Percentiles rank a stretch among this genome's conserved stretches.
These are phyloP conservation scores for Rhorus exstirpatorius DNA, from an alignment of 2,888 invertebrate genomes.

Conservation along the genomic window DNA sequence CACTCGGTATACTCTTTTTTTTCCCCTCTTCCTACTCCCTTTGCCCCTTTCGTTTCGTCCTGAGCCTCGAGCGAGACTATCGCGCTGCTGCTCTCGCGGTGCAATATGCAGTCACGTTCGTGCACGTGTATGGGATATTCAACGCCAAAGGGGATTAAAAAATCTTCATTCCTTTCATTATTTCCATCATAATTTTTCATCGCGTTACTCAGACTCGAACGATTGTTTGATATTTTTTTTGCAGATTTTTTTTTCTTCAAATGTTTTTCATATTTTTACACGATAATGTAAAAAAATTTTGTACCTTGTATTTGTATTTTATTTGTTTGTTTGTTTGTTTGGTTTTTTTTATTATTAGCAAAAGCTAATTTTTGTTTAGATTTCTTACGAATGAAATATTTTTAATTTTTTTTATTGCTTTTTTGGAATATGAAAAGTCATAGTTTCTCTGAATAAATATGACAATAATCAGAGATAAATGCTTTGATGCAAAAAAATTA, in stretches of 20 bases:
- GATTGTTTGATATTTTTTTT: background rate
- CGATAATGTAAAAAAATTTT: too few species aligned
- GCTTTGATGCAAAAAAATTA: too few species aligned
- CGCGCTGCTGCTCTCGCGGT: constrained; percentile 52
- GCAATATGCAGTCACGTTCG: constrained; percentile 59
- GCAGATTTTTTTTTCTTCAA: background rate
- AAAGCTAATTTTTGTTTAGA: too few species aligned
- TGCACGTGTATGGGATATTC: background rate
- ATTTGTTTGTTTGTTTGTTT: background rate
- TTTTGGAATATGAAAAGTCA: too few species aligned
- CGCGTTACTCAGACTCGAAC: background rate
- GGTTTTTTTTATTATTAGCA: background rate
- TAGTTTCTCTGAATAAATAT: too few species aligned
- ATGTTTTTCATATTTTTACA: background rate
- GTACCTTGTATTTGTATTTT: too few species aligned
- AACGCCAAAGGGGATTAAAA: too few species aligned
- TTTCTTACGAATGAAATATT: too few species aligned
- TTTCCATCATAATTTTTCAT: too few species aligned
- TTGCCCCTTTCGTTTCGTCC: constrained; percentile 21
- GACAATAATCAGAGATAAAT: too few species aligned
- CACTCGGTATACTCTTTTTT: constrained; percentile 59
- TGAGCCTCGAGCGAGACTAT: constrained; percentile 49
- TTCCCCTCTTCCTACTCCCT: constrained; percentile 35
- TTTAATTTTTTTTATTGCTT: too few species aligned
- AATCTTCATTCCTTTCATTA: too few species aligned